These are phyloP conservation scores for Lutjanus campechanus DNA, from an alignment of 2,797 vertebrate genomes.

Conservation along the genomic window DNA sequence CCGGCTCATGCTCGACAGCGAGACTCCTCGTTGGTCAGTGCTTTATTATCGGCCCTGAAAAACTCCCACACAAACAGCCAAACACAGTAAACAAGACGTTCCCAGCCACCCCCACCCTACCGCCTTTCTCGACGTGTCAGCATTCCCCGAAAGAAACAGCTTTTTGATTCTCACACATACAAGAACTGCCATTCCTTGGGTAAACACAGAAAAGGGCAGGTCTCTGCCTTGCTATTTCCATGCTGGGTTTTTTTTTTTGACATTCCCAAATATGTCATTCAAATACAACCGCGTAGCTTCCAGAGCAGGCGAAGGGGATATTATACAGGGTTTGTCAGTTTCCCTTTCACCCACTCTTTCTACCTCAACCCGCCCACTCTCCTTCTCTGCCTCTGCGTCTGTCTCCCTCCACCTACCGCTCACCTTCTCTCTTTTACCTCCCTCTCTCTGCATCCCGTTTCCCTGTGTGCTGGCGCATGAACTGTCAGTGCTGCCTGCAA, in stretches of 20 bases:
- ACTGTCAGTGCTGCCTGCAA: slow-evolving; percentile 63
- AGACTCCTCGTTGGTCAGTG: slow-evolving; percentile 49
- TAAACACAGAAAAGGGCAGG: slow-evolving; percentile 16
- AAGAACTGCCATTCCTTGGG: slow-evolving; percentile 14
- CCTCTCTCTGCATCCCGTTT: slow-evolving; percentile 33
- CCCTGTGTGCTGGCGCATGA: slow-evolving; percentile 56
- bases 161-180: slow-evolving; percentile 21
- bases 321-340: slow-evolving; percentile 38
- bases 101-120: slow-evolving; percentile 13
- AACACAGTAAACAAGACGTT: slow-evolving; percentile 46
- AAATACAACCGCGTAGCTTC: slow-evolving; percentile 29
- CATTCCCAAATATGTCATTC: slow-evolving; percentile 41
- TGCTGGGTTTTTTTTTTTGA: slow-evolving; percentile 46
- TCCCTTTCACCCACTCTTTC: slow-evolving; percentile 36
- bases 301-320: slow-evolving; percentile 15
- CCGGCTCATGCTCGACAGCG: slow-evolving; percentile 32
- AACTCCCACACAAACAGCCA: slow-evolving; percentile 37
- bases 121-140: slow-evolving; percentile 29
- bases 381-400: slow-evolving; percentile 18
- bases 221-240: slow-evolving; percentile 29
- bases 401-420: slow-evolving; percentile 35
- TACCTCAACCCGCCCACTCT: slow-evolving; percentile 43
- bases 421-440: slow-evolving; percentile 44
- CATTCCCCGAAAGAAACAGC: slow-evolving; percentile 14
- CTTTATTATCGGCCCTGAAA: slow-evolving; percentile 57